Base-by-base conservation (phyloP, 2,797 vertebrate species). In the Microtus agrestis region DNA sequence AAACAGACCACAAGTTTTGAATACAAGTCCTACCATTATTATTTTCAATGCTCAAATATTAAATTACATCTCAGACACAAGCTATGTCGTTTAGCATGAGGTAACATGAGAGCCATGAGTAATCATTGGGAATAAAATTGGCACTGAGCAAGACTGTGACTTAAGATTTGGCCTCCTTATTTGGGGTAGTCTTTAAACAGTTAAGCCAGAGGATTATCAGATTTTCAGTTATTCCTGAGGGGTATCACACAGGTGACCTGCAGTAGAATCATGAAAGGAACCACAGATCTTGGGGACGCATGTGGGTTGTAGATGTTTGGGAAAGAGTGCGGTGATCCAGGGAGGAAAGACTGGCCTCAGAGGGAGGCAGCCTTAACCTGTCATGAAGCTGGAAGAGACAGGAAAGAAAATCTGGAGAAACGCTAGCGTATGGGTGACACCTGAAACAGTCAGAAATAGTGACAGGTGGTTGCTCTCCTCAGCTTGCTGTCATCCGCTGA, bases 41-140 rank as follows among this genome's bases (percentile, higher is more conserved):
- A 82, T 54, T 84, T 51, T 25, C 56, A 84, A 77, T 29, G 10
- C 4, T 84, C 48, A 82, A 79, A 80, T 91, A n/a, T 65, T 40
- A 92, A 69, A 76, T 88, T 79, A 67, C 65, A 86, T 92, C 17
- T 51, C 48, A 80, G 85, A 89, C 31, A 40, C 71, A 76, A 89
- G 14, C 37, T 78, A 34, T 29, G 5, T 81, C 63, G 54, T 76
- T 95, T 73, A 80, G 76, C 89, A 63, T 84, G 46, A 13, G n/a
- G 2, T 74, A 40, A 87, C 48, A 46, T 0, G 9, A 84, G 34
- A 63, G 31, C 29, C 56, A 92, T 43, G 91, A 43, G 21, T 73
- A 23, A 69, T 65, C 51, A 14, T 80, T 82, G 37, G 80, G 31
- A 94, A 87, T 69, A 85, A 91, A 67, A 74, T 2, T 61, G 74